Conservation (phyloP, 2,113 vertebrate genomes). For the Paramormyrops kingsleyae region DNA sequence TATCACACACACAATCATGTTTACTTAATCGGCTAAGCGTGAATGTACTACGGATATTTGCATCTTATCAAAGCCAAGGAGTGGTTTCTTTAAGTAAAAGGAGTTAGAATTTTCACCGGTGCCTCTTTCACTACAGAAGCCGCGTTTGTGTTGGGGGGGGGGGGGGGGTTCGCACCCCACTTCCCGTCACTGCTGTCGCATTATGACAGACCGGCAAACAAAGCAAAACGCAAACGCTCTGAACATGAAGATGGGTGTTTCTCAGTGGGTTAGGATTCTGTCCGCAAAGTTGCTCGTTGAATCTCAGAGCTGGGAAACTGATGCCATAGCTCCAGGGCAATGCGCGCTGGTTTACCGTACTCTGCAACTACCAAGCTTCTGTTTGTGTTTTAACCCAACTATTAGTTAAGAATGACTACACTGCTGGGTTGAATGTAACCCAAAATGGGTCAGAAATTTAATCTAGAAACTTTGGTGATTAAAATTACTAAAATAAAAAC, state of each 20-base stretch:
- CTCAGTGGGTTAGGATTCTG: background rate
- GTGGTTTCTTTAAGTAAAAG: background rate
- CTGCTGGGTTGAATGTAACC: too few species aligned
- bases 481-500: too few species aligned
- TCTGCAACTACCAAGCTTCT: too few species aligned
- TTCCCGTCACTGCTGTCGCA: background rate
- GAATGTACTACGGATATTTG: background rate
- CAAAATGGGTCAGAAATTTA: too few species aligned
- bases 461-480: too few species aligned
- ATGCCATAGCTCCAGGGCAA: background rate
- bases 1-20: conserved; percentile 34
- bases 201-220: background rate
- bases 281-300: background rate
- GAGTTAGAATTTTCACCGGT: background rate
- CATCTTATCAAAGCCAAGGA: background rate
- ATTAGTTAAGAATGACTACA: too few species aligned
- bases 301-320: background rate
- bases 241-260: background rate
- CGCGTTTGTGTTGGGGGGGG: background rate
- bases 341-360: too few species aligned
- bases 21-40: conserved; percentile 19
- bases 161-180: background rate
- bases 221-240: background rate
- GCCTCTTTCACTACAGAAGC: background rate
- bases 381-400: too few species aligned